These are phyloP conservation scores for Apocrypta bakeri DNA, from an alignment of 1,140 invertebrate species.

Conservation along the genomic window DNA sequence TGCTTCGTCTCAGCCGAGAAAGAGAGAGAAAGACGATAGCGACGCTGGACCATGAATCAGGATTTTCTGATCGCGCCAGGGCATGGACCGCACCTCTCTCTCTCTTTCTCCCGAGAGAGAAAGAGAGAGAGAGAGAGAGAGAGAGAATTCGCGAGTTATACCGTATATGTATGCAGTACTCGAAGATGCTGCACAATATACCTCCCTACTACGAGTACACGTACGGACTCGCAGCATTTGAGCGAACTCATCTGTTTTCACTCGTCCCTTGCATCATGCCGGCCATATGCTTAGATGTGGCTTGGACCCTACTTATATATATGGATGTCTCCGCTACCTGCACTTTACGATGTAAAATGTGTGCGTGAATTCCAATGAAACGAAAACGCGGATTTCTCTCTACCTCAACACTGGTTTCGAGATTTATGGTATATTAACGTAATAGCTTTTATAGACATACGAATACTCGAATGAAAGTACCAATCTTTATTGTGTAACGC, in stretches of 20 bases:
- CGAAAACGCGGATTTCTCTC: constrained; percentile 11
- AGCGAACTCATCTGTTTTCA: constrained; percentile 18
- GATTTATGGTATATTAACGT: constrained; percentile 14
- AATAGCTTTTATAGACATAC: too few species aligned
- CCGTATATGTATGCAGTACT: not conserved
- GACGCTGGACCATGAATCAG: constrained; percentile 61
- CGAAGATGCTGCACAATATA: not conserved
- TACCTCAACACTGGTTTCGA: not conserved
- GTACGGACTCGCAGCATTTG: not conserved
- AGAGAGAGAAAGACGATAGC: not conserved
- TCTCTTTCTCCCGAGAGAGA: not conserved
- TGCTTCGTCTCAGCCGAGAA: constrained; percentile 15
- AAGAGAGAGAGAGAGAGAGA: too few species aligned
- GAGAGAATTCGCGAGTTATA: constrained; percentile 50
- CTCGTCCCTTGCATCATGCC: not conserved
- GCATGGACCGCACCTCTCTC: not conserved
- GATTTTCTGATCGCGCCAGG: constrained; percentile 58
- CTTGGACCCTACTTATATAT: not conserved
- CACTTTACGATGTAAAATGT: not conserved
- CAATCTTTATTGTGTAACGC: too few species aligned
- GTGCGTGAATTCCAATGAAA: not conserved
- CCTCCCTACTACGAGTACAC: constrained; percentile 13
- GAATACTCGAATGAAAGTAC: too few species aligned
- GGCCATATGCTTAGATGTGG: not conserved
- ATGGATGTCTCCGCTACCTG: not conserved